Percentiles rank a stretch among this genome's conserved stretches.
phyloP scores from a whole-genome alignment of 2,888 invertebrate species.

The Heliconius sara region DNA sequence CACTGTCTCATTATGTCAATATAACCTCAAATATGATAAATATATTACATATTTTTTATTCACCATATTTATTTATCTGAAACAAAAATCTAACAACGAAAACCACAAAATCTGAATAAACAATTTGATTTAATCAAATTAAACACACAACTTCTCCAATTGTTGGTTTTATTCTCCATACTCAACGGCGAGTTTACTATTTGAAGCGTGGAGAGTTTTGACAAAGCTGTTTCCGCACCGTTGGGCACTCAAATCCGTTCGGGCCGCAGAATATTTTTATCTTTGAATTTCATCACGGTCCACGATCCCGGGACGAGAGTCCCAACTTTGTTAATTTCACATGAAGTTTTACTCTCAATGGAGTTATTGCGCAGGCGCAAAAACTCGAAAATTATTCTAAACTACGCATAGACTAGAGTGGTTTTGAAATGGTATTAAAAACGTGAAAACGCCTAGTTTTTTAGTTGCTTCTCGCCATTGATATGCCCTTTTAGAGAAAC shows the following conservation, averaged over 20 bases:
- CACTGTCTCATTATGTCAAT: background rate
- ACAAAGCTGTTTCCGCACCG: conserved; percentile 37
- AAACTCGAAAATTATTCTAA: conserved; percentile 43
- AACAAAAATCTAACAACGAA: background rate
- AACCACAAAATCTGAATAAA: background rate
- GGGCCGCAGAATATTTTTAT: conserved; percentile 63
- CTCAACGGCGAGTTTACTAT: conserved; percentile 19
- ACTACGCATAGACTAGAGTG: conserved; percentile 28
- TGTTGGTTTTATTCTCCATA: conserved; percentile 4
- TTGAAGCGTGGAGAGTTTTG: conserved; percentile 30
- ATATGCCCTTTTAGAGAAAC: background rate
- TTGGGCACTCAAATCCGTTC: conserved; percentile 34
- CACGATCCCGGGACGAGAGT: conserved; percentile 65
- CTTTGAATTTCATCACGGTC: conserved; percentile 78
- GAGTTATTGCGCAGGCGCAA: conserved; percentile 68
- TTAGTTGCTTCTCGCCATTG: background rate
- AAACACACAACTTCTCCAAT: conserved; percentile 4
- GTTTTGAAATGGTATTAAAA: conserved; percentile 18
- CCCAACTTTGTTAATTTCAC: conserved; percentile 80
- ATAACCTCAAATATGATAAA: background rate
- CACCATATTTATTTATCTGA: background rate
- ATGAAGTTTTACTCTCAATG: conserved; percentile 71
- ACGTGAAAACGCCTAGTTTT: background rate
- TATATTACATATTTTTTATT: background rate
- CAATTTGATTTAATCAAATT: background rate